These are phyloP conservation scores for Tetragnatha versicolor DNA, from an alignment of 1,140 invertebrate genomes.

Conservation along the genomic window DNA sequence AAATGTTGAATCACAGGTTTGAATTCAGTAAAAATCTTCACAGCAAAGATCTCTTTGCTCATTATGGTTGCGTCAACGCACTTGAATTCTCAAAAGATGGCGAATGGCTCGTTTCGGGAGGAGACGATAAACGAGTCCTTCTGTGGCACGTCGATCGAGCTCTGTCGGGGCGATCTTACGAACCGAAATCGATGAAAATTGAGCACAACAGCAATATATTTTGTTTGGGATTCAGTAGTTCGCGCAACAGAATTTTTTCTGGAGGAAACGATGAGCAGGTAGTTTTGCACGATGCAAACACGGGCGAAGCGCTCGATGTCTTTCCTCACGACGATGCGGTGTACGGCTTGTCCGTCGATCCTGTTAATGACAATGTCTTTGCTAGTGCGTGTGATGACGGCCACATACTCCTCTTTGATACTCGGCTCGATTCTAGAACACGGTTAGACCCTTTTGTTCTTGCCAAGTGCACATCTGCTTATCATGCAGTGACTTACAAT, in stretches of 20 bases:
- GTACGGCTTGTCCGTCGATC: constrained; percentile 86
- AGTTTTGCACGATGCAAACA: constrained; percentile 81
- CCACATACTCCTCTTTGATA: constrained; percentile 83
- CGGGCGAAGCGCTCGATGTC: constrained; percentile 75
- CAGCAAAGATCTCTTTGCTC: constrained; percentile 82
- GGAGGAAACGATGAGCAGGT: constrained; percentile 95
- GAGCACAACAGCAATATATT: constrained; percentile 93
- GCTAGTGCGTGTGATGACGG: constrained; percentile 92
- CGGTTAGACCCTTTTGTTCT: constrained; percentile 73
- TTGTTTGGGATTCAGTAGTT: constrained; percentile 83
- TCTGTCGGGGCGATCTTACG: constrained; percentile 67
- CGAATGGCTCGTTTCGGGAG: constrained; percentile 85
- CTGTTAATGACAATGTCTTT: constrained; percentile 81
- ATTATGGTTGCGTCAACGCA: constrained; percentile 96
- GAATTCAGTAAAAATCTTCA: constrained; percentile 71
- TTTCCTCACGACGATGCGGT: constrained; percentile 87
- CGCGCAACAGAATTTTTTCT: constrained; percentile 84
- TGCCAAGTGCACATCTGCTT: constrained; percentile 75
- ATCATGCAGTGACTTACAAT: constrained; percentile 91
- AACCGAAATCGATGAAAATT: constrained; percentile 76
- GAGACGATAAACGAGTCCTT: constrained; percentile 89
- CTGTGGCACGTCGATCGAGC: constrained; percentile 84
- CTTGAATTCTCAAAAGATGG: constrained; percentile 92
- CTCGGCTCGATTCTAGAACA: constrained; percentile 69
- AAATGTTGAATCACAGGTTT: constrained; percentile 60